phyloP scores from a whole-genome alignment of 1,140 invertebrate species.

The Bombyx mandarina region DNA sequence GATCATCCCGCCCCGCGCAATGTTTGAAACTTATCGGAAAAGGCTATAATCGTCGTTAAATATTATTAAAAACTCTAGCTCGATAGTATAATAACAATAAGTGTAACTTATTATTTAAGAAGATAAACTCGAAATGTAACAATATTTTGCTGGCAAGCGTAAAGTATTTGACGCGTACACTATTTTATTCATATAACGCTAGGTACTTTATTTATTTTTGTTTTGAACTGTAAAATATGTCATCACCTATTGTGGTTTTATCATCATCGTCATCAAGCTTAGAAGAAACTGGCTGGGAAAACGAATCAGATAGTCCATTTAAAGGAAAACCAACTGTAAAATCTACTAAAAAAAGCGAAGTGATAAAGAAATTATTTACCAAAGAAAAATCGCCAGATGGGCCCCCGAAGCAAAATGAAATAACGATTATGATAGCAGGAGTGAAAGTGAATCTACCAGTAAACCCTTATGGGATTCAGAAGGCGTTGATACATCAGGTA shows the following conservation, averaged over 20 bases:
- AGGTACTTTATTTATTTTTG: no score
- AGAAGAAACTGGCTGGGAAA: no score
- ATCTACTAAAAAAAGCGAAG: constrained; percentile 9
- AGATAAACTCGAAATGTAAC: neutral
- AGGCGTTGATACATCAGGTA: constrained; percentile 54
- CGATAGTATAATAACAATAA: constrained; percentile 4
- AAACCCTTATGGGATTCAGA: constrained; percentile 46
- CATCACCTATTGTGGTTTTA: no score
- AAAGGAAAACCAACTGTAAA: no score
- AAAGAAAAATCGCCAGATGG: no score
- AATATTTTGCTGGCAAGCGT: neutral
- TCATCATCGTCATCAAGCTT: no score
- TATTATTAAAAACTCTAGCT: neutral
- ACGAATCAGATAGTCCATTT: no score
- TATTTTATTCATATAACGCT: no score
- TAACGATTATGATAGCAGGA: constrained; percentile 34
- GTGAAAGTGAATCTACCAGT: constrained; percentile 43
- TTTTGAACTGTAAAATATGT: no score
- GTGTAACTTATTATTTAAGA: neutral
- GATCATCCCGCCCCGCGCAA: no score
- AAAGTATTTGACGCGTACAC: neutral
- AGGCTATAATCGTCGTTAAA: no score
- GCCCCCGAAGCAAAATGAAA: neutral
- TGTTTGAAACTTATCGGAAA: no score
- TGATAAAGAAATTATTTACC: constrained; percentile 33